phyloP scores from a whole-genome alignment of 2,888 invertebrate genomes.

The Papilio protenor region DNA sequence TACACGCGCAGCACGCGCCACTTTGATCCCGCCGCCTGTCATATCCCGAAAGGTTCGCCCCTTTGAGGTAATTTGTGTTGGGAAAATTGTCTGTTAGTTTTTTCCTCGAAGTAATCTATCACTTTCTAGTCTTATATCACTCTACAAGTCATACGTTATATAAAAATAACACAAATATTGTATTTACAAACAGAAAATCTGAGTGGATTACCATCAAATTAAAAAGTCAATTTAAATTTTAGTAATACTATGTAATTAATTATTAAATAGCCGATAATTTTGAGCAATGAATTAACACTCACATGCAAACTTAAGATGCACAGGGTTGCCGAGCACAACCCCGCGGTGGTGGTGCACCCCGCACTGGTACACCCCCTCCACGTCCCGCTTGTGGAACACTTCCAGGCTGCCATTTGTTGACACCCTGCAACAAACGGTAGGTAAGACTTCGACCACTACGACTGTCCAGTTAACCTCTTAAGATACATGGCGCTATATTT shows the following conservation, averaged over 20 bases:
- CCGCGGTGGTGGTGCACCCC: constrained; percentile 62
- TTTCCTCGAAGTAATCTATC: constrained; percentile 29
- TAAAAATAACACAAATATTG: background rate
- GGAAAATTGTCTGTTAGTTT: constrained; percentile 17
- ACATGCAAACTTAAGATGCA: constrained; percentile 71
- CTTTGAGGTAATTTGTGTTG: constrained; percentile 25
- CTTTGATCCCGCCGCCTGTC: constrained; percentile 20
- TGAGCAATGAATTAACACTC: constrained; percentile 57
- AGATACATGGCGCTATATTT: background rate
- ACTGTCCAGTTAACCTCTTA: background rate
- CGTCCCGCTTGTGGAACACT: constrained; percentile 61
- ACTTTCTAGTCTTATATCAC: background rate
- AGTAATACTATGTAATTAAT: too few species aligned
- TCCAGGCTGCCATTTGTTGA: constrained; percentile 65
- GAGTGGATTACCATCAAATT: background rate
- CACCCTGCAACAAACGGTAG: constrained; percentile 55
- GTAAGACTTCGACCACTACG: background rate
- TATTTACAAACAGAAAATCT: background rate
- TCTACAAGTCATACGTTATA: background rate
- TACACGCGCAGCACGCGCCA: background rate
- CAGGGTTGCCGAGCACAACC: constrained; percentile 70
- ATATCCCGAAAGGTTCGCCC: constrained; percentile 21
- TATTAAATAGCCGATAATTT: background rate
- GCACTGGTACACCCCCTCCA: constrained; percentile 73
- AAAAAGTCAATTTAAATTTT: background rate